Evolutionary conservation across 2,113 vertebrate genomes (phyloP).

Genomic region (Thalassoma bifasciatum): DNA sequence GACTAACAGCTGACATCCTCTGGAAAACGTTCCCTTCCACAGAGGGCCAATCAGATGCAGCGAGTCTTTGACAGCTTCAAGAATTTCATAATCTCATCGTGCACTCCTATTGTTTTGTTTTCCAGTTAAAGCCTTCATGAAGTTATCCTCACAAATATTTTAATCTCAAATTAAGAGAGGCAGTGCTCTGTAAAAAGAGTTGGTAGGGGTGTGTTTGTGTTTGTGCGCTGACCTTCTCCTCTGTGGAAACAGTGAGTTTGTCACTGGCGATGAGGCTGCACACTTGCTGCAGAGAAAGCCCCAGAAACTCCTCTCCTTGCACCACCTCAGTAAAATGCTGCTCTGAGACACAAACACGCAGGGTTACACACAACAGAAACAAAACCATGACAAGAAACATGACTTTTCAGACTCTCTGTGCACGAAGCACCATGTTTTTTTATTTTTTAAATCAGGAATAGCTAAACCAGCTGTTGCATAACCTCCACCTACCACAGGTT

Average conservation of each 20-base stretch:
- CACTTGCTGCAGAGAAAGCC: conserved; percentile 94
- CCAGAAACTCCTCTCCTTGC: conserved; percentile 95
- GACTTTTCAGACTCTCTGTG: neutral
- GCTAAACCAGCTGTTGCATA: conserved; percentile 5
- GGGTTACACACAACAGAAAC: neutral
- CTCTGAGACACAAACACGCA: conserved; percentile 82
- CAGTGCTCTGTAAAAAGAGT: neutral
- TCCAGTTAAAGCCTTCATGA: neutral
- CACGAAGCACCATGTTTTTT: neutral
- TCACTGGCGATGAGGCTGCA: conserved; percentile 97
- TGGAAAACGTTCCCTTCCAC: neutral
- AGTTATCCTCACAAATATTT: neutral
- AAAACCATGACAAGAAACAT: no score
- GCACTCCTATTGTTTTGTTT: no score
- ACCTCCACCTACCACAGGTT: conserved; percentile 22
- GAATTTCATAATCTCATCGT: neutral
- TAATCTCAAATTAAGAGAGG: neutral
- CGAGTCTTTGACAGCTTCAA: neutral
- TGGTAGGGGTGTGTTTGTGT: neutral
- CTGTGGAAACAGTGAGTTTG: conserved; percentile 95
- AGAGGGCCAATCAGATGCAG: neutral
- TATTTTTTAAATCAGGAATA: no score
- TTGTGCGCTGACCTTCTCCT: conserved; percentile 90
- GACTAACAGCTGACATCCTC: neutral
- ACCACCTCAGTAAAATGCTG: conserved; percentile 97